Percentiles rank a stretch among this genome's conserved stretches.
Evolutionary conservation across 2,113 vertebrate species (phyloP).

Genomic region (Ictidomys tridecemlineatus): DNA sequence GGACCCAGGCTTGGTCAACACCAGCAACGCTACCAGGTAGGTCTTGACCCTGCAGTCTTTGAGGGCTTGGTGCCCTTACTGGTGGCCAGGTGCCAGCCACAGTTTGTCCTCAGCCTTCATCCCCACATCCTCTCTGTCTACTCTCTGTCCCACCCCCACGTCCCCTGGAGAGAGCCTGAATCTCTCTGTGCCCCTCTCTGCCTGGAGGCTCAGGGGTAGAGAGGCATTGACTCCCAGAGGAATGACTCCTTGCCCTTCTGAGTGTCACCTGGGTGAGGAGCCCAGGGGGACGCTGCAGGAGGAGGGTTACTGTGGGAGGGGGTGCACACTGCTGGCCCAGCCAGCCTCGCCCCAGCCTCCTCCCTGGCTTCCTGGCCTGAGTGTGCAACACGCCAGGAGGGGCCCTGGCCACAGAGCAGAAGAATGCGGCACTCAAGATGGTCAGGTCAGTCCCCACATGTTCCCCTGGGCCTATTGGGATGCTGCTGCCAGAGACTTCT

Average conservation of each 20-base stretch:
- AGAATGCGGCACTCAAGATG: constrained; percentile 68
- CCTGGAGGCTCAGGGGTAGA: neutral
- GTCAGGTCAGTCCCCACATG: constrained; percentile 77
- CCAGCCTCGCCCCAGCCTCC: constrained; percentile 80
- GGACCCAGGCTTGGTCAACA: constrained; percentile 36
- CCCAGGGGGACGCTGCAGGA: neutral
- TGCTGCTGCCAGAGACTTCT: neutral
- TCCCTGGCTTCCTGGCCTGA: constrained; percentile 77
- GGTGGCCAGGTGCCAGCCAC: too few relatives aligned
- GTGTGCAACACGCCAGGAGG: constrained; percentile 38
- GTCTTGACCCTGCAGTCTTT: neutral
- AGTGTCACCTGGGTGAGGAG: neutral
- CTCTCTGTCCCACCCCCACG: neutral
- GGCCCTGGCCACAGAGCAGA: constrained; percentile 75
- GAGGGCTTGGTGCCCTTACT: neutral
- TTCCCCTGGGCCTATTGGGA: neutral
- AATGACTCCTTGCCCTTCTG: neutral
- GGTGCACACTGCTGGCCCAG: neutral
- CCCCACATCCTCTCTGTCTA: too few relatives aligned
- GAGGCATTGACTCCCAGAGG: neutral
- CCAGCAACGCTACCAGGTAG: constrained; percentile 82
- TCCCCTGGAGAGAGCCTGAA: neutral
- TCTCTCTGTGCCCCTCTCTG: neutral
- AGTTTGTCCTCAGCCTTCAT: neutral
- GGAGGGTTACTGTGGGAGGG: neutral